phyloP scores from a whole-genome alignment of 2,797 vertebrate genomes.

The Harpagifer antarcticus region DNA sequence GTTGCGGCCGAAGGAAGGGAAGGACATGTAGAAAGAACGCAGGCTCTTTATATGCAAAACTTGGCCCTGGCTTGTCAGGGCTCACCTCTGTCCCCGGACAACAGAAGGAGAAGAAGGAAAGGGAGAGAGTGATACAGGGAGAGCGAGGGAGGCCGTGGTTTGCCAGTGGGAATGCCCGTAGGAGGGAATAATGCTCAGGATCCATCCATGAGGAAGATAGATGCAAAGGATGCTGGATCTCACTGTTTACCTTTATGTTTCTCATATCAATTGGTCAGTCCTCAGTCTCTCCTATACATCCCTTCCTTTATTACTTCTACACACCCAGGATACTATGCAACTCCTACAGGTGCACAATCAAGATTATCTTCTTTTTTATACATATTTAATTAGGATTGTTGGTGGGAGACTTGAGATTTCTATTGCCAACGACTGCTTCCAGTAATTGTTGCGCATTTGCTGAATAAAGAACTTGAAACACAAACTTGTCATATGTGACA shows the following conservation, averaged over 20 bases:
- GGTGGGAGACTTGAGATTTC: too few species aligned
- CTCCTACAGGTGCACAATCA: too few species aligned
- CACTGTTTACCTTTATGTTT: slow-evolving; percentile 6
- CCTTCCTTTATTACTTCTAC: slow-evolving; percentile 16
- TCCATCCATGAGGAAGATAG: slow-evolving; percentile 27
- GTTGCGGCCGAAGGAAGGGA: slow-evolving; percentile 50
- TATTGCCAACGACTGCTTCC: too few species aligned
- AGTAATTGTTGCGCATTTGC: too few species aligned
- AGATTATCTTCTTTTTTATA: too few species aligned
- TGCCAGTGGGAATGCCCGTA: slow-evolving; percentile 36
- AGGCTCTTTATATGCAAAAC: slow-evolving; percentile 78
- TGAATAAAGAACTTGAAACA: too few species aligned
- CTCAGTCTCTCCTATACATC: not conserved
- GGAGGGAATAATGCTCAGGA: slow-evolving; percentile 56
- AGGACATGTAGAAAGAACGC: slow-evolving; percentile 53
- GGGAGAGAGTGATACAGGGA: slow-evolving; percentile 56
- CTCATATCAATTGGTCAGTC: slow-evolving; percentile 22
- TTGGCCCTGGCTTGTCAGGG: slow-evolving; percentile 75
- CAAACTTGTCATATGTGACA: slow-evolving; percentile 39
- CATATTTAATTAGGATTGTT: too few species aligned
- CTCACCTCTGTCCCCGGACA: slow-evolving; percentile 78
- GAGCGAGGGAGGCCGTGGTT: slow-evolving; percentile 21
- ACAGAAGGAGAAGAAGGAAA: slow-evolving; percentile 63
- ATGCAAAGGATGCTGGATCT: slow-evolving; percentile 47
- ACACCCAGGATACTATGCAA: not conserved